Percentiles rank a stretch among this genome's conserved stretches.
Evolutionary conservation across 1,140 invertebrate genomes (phyloP).

Genomic region (Calliopsis andreniformis): DNA sequence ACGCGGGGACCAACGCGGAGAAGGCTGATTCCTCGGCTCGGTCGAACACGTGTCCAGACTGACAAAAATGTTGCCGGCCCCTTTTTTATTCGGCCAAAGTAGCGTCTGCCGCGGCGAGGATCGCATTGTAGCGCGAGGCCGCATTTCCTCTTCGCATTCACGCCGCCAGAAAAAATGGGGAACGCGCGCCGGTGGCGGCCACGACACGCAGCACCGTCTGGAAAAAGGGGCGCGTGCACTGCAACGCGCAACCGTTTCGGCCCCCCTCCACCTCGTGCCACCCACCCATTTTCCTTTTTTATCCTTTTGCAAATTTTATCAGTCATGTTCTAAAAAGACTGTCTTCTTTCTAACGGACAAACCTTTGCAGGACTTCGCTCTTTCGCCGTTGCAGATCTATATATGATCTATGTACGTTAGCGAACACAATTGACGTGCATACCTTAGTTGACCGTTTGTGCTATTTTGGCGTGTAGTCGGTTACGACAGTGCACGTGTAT

Average conservation of each 20-base stretch:
- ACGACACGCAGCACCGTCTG: neutral
- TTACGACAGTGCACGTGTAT: too few species aligned
- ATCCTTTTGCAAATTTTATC: too few species aligned
- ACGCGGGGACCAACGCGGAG: constrained; percentile 48
- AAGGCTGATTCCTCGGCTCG: constrained; percentile 39
- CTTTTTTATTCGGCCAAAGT: constrained; percentile 12
- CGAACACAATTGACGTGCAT: too few species aligned
- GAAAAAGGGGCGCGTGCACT: constrained; percentile 39
- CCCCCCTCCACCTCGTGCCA: neutral
- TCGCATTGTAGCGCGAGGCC: constrained; percentile 24
- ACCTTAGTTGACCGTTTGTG: too few species aligned
- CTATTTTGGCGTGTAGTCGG: too few species aligned
- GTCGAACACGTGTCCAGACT: constrained; percentile 51
- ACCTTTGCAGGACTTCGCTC: too few species aligned
- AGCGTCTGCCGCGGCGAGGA: neutral
- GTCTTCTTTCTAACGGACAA: too few species aligned
- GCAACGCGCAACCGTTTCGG: neutral
- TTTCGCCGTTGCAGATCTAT: too few species aligned
- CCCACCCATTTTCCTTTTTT: neutral
- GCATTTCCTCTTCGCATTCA: constrained; percentile 33
- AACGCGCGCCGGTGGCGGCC: neutral
- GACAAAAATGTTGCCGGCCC: constrained; percentile 38
- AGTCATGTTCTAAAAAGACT: too few species aligned
- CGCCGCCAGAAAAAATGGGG: constrained; percentile 1
- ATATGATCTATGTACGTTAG: too few species aligned